Evolutionary conservation across 1,140 invertebrate species (phyloP).

Genomic region (Platyura marginata): DNA sequence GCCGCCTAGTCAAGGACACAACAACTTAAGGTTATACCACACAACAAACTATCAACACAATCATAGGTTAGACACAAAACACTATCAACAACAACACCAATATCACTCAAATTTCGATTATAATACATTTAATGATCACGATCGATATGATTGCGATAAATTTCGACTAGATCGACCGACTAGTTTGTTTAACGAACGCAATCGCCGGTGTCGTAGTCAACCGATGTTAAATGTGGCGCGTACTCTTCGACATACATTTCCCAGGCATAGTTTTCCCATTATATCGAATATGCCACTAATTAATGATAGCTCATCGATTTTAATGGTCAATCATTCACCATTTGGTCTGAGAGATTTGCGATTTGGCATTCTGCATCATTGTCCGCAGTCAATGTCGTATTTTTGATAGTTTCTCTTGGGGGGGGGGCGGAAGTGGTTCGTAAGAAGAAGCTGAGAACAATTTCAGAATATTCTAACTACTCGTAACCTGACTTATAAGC

Average conservation of each 20-base stretch:
- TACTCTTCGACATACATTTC: too few relatives aligned
- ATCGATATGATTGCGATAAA: neutral
- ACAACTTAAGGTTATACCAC: conserved; percentile 10
- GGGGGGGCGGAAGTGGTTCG: too few relatives aligned
- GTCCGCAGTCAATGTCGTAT: conserved; percentile 1
- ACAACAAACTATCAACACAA: neutral
- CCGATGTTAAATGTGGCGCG: too few relatives aligned
- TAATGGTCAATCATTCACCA: conserved; percentile 3
- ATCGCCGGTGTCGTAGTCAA: neutral
- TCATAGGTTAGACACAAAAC: conserved; percentile 1
- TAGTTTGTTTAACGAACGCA: neutral
- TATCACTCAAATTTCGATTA: too few relatives aligned
- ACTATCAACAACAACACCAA: too few relatives aligned
- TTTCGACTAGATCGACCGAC: neutral
- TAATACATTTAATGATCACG: neutral
- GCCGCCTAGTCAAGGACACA: conserved; percentile 12
- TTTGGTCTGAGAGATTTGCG: conserved; percentile 1
- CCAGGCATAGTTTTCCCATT: neutral
- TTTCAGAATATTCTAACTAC: too few relatives aligned
- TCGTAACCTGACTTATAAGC: too few relatives aligned
- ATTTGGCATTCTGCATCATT: conserved; percentile 4
- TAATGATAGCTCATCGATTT: conserved; percentile 1
- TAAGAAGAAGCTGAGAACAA: too few relatives aligned
- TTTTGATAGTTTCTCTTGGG: neutral
- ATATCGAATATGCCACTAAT: conserved; percentile 4